Evolutionary conservation across 2,113 vertebrate genomes (phyloP).

Genomic region (Psephotus haematonotus): DNA sequence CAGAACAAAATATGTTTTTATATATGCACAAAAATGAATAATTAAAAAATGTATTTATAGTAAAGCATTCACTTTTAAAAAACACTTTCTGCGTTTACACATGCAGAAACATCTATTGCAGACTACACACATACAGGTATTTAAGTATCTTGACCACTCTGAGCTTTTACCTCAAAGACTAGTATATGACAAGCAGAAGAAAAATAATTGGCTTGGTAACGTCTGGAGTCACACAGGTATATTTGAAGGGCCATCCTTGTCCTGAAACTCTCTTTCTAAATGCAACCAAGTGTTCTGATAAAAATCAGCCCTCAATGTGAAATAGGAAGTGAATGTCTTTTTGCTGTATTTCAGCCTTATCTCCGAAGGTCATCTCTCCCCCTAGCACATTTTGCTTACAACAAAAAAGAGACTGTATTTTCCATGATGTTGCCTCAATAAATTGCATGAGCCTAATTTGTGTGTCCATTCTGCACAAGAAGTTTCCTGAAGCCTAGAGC

Average conservation of each 20-base stretch:
- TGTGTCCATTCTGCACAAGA: background rate
- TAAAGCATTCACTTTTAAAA: background rate
- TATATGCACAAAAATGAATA: background rate
- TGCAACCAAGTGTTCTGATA: constrained; percentile 64
- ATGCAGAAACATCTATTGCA: background rate
- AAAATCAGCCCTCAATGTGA: constrained; percentile 66
- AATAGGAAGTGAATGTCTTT: constrained; percentile 62
- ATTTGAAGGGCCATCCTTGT: constrained; percentile 17
- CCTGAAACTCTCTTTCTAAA: constrained; percentile 59
- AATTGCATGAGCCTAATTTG: constrained; percentile 48
- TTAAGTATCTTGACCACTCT: background rate
- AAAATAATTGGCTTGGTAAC: constrained; percentile 17
- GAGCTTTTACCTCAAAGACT: background rate
- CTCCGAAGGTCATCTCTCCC: constrained; percentile 68
- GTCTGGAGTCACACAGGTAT: background rate
- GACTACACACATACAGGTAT: background rate
- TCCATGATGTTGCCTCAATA: constrained; percentile 44
- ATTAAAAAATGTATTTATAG: background rate
- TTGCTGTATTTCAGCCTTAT: constrained; percentile 68
- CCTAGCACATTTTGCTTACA: constrained; percentile 49
- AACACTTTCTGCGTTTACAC: background rate
- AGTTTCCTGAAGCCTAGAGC: background rate
- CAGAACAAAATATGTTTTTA: background rate
- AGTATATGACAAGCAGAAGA: background rate
- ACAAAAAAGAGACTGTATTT: constrained; percentile 24